Conservation (phyloP, 2,888 invertebrate genomes). For the Conistra vaccinii region DNA sequence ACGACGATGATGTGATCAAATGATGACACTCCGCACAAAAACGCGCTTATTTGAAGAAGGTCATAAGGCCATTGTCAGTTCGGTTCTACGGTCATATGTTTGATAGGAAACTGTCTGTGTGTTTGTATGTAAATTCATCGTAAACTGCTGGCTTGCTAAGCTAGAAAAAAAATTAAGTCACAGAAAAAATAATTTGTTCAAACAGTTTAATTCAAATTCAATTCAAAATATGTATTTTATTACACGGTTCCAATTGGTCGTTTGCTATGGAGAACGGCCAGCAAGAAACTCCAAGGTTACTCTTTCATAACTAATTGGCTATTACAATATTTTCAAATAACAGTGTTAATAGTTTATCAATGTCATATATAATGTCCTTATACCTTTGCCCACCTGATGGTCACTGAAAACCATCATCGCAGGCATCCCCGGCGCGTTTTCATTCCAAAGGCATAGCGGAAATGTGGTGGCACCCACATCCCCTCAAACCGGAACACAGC, state of each 20-base stretch:
- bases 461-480: neutral
- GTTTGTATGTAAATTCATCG: conserved; percentile 17
- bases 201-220: too few species aligned
- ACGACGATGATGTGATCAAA: conserved; percentile 61
- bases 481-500: too few species aligned
- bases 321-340: too few species aligned
- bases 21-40: conserved; percentile 64
- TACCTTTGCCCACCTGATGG: neutral
- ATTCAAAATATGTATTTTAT: too few species aligned
- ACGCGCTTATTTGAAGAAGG: conserved; percentile 49
- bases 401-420: neutral
- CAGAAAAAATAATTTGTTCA: too few species aligned
- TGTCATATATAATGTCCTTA: too few species aligned
- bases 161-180: too few species aligned
- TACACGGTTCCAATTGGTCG: too few species aligned
- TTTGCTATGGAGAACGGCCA: too few species aligned
- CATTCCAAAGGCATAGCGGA: neutral
- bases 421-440: neutral
- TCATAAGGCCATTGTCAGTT: conserved; percentile 58
- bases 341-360: too few species aligned
- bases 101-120: neutral
- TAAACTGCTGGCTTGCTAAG: neutral
- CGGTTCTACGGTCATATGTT: neutral
- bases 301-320: too few species aligned
- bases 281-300: too few species aligned